These are phyloP conservation scores for Lasaia peninsularis DNA, from an alignment of 1,140 invertebrate species.

Conservation along the genomic window DNA sequence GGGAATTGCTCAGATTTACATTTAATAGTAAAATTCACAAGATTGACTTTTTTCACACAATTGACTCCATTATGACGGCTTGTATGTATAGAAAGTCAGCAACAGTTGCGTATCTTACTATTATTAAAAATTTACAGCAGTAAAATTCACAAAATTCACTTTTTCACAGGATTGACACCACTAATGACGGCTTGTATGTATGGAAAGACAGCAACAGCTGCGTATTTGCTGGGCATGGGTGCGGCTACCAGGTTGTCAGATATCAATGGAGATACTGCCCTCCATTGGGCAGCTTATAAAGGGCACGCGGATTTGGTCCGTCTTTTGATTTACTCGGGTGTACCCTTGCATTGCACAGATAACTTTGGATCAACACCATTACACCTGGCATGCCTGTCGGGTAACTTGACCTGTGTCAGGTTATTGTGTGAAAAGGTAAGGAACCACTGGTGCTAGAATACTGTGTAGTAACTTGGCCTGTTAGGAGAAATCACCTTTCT, in stretches of 20 bases:
- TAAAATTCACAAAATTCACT: no score
- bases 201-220: conserved; percentile 91
- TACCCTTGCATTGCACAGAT: conserved; percentile 91
- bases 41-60: no score
- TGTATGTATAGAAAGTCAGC: no score
- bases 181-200: conserved; percentile 96
- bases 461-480: no score
- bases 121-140: no score
- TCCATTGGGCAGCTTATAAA: conserved; percentile 96
- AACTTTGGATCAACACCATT: conserved; percentile 95
- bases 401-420: conserved; percentile 88
- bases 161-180: conserved; percentile 83
- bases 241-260: conserved; percentile 90
- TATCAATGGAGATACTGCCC: conserved; percentile 93
- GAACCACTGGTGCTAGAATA: no score
- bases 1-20: no score
- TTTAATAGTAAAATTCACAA: no score
- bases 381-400: conserved; percentile 94
- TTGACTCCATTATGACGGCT: no score
- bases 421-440: conserved; percentile 90
- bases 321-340: conserved; percentile 93
- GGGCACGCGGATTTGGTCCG: conserved; percentile 92
- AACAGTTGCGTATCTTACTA: no score
- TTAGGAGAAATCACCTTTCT: no score
- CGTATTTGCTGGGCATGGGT: conserved; percentile 92